Percentiles rank a stretch among this genome's conserved stretches.
Evolutionary conservation across 2,797 vertebrate species (phyloP).

Genomic region (Halcyon leucocephala): DNA sequence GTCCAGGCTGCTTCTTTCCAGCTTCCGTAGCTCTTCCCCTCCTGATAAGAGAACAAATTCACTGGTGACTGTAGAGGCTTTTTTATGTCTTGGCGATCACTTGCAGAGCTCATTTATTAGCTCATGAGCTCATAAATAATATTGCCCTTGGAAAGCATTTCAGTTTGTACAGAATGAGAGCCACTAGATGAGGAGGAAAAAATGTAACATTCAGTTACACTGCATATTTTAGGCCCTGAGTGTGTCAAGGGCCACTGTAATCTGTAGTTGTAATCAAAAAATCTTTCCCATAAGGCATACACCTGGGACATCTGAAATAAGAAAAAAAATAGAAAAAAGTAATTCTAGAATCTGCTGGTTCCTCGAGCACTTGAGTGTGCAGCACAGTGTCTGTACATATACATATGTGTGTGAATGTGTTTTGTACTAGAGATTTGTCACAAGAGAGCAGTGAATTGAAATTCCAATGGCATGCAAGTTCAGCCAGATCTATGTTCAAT

Average conservation of each 20-base stretch:
- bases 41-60: neutral
- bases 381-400: neutral
- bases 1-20: neutral
- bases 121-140: neutral
- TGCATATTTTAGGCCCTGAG: neutral
- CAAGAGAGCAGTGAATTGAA: neutral
- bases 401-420: neutral
- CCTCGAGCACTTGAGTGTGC: neutral
- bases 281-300: neutral
- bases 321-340: neutral
- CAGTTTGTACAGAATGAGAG: neutral
- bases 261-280: neutral
- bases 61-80: neutral
- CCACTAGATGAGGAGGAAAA: neutral
- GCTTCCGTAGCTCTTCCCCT: neutral
- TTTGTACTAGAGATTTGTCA: neutral
- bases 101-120: neutral
- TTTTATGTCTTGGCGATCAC: neutral
- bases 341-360: neutral
- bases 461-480: neutral
- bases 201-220: neutral
- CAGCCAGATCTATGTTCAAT: neutral
- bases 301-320: neutral
- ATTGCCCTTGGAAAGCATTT: neutral
- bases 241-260: neutral